Evolutionary conservation across 2,888 invertebrate species (phyloP), one percentile per base, ranked within the genome.

Genomic region (Tachina grossa): DNA sequence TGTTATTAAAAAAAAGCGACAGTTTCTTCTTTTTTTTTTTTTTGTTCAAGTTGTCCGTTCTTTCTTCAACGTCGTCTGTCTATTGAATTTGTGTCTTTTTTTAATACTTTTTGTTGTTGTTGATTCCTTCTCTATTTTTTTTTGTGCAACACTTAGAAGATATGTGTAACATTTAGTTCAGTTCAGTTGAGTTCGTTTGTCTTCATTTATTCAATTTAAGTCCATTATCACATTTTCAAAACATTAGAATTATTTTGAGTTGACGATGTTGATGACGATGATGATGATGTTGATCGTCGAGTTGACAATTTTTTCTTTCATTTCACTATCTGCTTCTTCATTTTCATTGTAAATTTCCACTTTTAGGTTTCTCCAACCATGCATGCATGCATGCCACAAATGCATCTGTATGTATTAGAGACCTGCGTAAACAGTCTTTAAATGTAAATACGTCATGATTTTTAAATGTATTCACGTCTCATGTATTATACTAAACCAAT

Each of bases 161-260:
- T 22, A 39, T 49, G 16, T 41, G 10, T 19, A 61, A 43, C 49
- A 65, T 84, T 81, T n/a, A 53, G 66, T 84, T 71, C 22, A 72
- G 71, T 85, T 77, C 68, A 85, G 85, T 74, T 78, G 79, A 83
- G 83, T 85, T 83, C 79, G 83, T 85, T 83, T 85, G 79, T 83
- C 85, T 85, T 83, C 85, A 80, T 83, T 83, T 83, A 85, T 85
- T 85, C 61, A 85, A 85, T 85, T 83, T 85, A 83, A 72, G 76
- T 77, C 83, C 83, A 85, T 85, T 85, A 85, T 85, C 85, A 80
- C 87, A 89, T 88, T 88, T 83, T 87, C 89, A 89, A n/a, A 90
- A 87, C 90, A 90, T 89, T 90, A 89, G 88, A 77, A 81, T 63
- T 89, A 88, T 88, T 89, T 89, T 85, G 86, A 83, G 84, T 88